phyloP scores from a whole-genome alignment of 2,113 vertebrate species.

The Lamprologus lemairii region DNA sequence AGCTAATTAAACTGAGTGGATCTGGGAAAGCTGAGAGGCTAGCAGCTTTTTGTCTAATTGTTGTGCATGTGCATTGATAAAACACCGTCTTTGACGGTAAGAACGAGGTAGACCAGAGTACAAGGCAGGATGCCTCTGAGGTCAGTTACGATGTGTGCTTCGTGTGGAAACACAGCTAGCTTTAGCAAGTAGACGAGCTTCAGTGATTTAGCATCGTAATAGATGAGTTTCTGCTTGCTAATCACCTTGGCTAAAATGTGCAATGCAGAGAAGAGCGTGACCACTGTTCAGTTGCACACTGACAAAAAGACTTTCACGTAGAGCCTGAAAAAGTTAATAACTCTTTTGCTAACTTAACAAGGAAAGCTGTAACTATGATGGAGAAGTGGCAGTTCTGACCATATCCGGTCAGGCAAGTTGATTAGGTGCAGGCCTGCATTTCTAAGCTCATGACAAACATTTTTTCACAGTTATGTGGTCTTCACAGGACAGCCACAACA shows the following conservation, averaged over 20 bases:
- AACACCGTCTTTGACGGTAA: not conserved
- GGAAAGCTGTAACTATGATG: not conserved
- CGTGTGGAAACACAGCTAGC: not conserved
- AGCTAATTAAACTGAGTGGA: slow-evolving; percentile 7
- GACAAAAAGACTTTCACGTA: not conserved
- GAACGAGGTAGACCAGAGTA: not conserved
- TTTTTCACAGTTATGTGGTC: not conserved
- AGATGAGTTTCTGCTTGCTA: not conserved
- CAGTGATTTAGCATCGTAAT: not conserved
- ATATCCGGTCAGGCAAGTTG: not conserved
- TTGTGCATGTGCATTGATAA: not conserved
- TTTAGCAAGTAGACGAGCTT: not conserved
- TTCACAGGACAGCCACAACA: not conserved
- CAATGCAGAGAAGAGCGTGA: not conserved
- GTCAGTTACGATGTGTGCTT: not conserved
- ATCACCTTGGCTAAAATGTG: not conserved
- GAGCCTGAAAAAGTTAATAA: not conserved
- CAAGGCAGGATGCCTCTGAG: not conserved
- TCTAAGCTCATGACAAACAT: not conserved
- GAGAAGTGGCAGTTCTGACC: not conserved
- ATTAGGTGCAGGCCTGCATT: not conserved
- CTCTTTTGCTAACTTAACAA: not conserved
- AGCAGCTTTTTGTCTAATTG: not conserved
- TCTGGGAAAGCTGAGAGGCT: not conserved
- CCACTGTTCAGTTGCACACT: not conserved